Base-by-base conservation (phyloP, 2,888 invertebrate genomes). In the Caenorhabditis imperialis region DNA sequence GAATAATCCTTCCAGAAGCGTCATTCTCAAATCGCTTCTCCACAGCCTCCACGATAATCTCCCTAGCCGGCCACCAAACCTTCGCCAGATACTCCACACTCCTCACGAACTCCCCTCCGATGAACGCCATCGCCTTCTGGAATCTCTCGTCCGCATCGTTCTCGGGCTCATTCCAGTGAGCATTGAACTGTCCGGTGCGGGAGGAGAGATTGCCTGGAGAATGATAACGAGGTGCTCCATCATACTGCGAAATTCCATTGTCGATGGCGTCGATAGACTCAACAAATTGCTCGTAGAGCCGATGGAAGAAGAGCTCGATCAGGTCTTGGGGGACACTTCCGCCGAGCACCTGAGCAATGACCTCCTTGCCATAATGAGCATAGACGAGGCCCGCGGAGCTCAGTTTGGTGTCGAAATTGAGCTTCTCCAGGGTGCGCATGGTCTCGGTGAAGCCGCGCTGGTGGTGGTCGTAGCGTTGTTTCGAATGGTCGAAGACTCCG, bases 201-300 rank as follows among this genome's bases (percentile, higher is more conserved):
- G 82, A 73, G 7, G 78, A 81, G 6, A 86, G 71, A 8, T 82
- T 81, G 8, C 83, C 83, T n/a, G 81, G 57, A 12, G 76, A 55
- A 18, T 78, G 80, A 55, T 85, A 86, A 78, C 77, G 77, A 0
- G 87, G 84, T 12, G 71, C 67, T 14, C 85, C 86, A 18, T 86
- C 86, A 65, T 76, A 85, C 33, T 82, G 83, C 7, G 93, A 92
- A 0, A 97, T 91, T n/a, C 98, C 99, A 90, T 99, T 99, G 89
- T 99, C 99, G 61, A 97, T 93, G 0, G 93, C 98, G 90, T 99
- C 99, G 71, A 99, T 91, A 91, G 97, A 96, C 90, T 93, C 93
- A 14, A 99, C 92, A 61, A 98, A 93, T 67, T 91, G 91, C 78
- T 93, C 92, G 88, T 99, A 99, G 0, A 98, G 91, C 78, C 90